These are phyloP conservation scores for Aphelenchoides besseyi DNA, from an alignment of 1,140 invertebrate species.

Conservation along the genomic window DNA sequence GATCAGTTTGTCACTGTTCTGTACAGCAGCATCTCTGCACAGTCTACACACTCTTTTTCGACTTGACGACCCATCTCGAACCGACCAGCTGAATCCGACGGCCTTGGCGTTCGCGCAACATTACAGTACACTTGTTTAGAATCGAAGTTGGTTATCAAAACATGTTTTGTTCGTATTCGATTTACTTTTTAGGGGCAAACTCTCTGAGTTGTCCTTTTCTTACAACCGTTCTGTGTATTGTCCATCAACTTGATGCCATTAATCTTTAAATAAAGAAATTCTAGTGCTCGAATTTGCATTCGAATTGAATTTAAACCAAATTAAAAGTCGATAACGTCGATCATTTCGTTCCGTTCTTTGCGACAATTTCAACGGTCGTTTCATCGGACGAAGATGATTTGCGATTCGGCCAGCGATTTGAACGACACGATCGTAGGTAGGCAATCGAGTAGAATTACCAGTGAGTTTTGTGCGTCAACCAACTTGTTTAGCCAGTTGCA, in stretches of 20 bases:
- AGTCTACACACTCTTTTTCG: background rate
- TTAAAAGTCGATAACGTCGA: too few species aligned
- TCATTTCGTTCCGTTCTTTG: too few species aligned
- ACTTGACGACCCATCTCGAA: conserved; percentile 3
- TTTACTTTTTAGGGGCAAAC: conserved; percentile 4
- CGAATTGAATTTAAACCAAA: too few species aligned
- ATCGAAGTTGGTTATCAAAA: background rate
- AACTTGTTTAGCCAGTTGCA: background rate
- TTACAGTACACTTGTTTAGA: conserved; percentile 12
- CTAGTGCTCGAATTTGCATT: too few species aligned
- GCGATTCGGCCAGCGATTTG: background rate
- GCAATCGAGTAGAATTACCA: background rate
- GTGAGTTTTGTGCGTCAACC: background rate
- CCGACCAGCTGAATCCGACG: background rate
- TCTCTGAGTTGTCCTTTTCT: background rate
- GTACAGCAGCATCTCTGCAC: background rate
- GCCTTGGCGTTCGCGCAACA: background rate
- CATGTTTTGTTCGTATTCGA: background rate
- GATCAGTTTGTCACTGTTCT: background rate
- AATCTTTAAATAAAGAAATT: too few species aligned
- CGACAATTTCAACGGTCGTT: too few species aligned
- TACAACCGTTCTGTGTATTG: conserved; percentile 1
- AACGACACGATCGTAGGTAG: background rate
- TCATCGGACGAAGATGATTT: too few species aligned
- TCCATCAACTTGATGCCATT: too few species aligned